These are phyloP conservation scores for Callipepla squamata DNA, from an alignment of 2,113 vertebrate species.

Conservation along the genomic window DNA sequence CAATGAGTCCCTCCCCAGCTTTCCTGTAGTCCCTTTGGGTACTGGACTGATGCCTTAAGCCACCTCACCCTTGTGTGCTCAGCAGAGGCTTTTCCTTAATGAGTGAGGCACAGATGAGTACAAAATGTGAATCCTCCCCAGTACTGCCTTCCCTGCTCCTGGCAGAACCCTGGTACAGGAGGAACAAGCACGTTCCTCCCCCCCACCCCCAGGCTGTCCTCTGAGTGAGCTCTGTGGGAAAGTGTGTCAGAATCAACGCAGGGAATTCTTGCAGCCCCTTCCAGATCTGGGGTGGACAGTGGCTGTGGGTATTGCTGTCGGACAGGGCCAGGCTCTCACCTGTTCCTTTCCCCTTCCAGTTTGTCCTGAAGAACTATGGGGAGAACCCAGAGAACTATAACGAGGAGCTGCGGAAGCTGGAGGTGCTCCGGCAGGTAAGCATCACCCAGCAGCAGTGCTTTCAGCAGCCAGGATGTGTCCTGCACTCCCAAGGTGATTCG, in stretches of 20 bases:
- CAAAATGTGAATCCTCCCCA: not conserved
- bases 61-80: not conserved
- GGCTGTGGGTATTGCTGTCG: not conserved
- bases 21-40: not conserved
- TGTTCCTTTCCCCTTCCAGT: constrained; percentile 71
- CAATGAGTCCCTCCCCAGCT: not conserved
- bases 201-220: not conserved
- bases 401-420: constrained; percentile 95
- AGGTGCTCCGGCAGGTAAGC: constrained; percentile 90
- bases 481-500: not conserved
- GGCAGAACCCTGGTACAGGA: not conserved
- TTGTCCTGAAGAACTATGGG: constrained; percentile 95
- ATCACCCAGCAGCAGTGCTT: not conserved
- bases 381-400: constrained; percentile 97
- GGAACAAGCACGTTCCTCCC: not conserved
- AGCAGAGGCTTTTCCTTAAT: not conserved
- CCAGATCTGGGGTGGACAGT: not conserved
- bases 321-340: not conserved
- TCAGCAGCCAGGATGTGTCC: accelerated
- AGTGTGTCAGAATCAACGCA: not conserved
- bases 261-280: not conserved
- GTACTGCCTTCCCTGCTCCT: not conserved
- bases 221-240: not conserved
- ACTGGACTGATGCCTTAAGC: not conserved
- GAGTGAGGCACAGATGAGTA: not conserved